A percentile compares a stretch with the other conserved stretches of the same genome.
Evolutionary conservation across 2,888 invertebrate species (phyloP).

Genomic region (Smittia aterrima): DNA sequence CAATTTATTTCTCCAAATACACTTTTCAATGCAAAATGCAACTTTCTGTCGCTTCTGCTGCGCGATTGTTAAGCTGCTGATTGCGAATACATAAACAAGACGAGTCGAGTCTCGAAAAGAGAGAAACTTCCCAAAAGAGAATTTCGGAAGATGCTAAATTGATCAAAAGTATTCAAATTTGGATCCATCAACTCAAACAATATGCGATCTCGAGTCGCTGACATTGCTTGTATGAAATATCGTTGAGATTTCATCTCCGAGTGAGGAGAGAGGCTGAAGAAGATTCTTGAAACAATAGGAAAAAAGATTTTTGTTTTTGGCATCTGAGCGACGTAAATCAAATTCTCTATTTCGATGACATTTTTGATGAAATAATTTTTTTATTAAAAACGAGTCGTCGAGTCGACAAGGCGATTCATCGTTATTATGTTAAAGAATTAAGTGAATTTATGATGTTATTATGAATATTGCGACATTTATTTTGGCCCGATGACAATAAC

Average conservation of each 20-base stretch:
- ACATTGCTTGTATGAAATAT: neutral
- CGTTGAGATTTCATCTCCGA: neutral
- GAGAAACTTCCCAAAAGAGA: neutral
- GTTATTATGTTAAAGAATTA: neutral
- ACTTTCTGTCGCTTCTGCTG: neutral
- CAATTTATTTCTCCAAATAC: neutral
- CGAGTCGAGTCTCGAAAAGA: neutral
- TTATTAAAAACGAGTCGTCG: neutral
- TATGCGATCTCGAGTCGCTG: neutral
- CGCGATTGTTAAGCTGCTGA: neutral
- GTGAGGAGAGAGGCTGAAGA: too few relatives aligned
- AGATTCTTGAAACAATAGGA: neutral
- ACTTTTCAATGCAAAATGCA: conserved; percentile 1
- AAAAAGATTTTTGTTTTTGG: neutral
- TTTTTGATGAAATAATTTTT: conserved; percentile 31
- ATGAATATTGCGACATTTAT: conserved; percentile 28
- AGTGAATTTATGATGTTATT: conserved; percentile 32
- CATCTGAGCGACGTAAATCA: conserved; percentile 39
- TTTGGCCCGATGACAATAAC: neutral
- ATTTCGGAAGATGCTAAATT: neutral
- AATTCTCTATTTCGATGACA: conserved; percentile 38
- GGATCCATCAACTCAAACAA: conserved; percentile 23
- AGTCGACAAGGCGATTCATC: conserved; percentile 1
- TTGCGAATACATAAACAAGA: neutral
- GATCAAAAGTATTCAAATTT: conserved; percentile 39